Conservation (phyloP, 2,113 vertebrate genomes). For the Chloebia gouldiae region DNA sequence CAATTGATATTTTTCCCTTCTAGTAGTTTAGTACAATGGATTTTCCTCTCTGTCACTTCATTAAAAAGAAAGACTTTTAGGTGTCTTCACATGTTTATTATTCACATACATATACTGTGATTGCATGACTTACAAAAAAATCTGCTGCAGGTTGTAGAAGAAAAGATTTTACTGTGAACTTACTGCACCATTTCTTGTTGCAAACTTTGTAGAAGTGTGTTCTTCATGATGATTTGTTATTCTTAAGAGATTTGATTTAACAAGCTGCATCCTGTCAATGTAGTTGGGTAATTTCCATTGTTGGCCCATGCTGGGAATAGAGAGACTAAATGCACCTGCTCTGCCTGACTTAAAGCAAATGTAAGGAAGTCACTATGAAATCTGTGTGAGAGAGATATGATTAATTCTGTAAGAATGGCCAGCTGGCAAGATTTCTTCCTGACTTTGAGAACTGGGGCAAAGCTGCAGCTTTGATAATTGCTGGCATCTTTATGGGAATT, state of each 20-base stretch:
- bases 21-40: background rate
- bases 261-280: slow-evolving; percentile 93
- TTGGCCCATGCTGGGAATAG: slow-evolving; percentile 82
- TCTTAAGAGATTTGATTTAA: slow-evolving; percentile 80
- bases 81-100: background rate
- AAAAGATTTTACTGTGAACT: slow-evolving; percentile 35
- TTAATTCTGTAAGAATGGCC: slow-evolving; percentile 79
- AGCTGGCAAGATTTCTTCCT: slow-evolving; percentile 80
- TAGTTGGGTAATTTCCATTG: slow-evolving; percentile 83
- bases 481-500: slow-evolving; percentile 66
- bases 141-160: background rate
- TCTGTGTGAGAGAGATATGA: slow-evolving; percentile 88
- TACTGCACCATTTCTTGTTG: slow-evolving; percentile 45
- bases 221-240: slow-evolving; percentile 73
- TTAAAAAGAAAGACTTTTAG: background rate
- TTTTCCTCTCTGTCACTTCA: background rate
- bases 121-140: background rate
- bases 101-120: background rate
- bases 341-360: slow-evolving; percentile 83
- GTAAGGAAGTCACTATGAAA: slow-evolving; percentile 86
- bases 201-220: slow-evolving; percentile 55
- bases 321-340: slow-evolving; percentile 92
- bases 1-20: background rate
- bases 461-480: slow-evolving; percentile 65
- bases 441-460: slow-evolving; percentile 69